Evolutionary conservation across 2,797 vertebrate species (phyloP).

Genomic region (Onychomys arenicola): DNA sequence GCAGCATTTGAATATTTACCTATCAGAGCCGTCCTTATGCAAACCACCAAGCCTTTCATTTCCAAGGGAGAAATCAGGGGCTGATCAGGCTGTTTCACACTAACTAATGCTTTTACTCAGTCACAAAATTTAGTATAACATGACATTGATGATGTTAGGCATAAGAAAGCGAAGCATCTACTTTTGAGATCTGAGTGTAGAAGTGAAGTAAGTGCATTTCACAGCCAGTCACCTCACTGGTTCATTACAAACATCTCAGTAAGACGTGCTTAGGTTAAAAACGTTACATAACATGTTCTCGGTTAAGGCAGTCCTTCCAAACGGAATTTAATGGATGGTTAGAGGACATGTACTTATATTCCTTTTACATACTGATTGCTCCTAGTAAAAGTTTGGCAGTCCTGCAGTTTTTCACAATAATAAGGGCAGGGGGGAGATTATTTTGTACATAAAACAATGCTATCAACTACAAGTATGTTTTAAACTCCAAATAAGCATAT

Average conservation of each 20-base stretch:
- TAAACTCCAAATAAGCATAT: background rate
- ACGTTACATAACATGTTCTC: background rate
- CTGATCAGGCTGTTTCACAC: background rate
- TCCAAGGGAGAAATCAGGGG: background rate
- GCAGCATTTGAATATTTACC: background rate
- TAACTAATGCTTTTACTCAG: background rate
- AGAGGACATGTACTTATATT: background rate
- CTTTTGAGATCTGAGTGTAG: background rate
- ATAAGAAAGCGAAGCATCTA: background rate
- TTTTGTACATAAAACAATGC: background rate
- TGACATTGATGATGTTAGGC: background rate
- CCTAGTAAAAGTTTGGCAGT: background rate
- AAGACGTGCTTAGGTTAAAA: background rate
- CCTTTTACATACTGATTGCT: background rate
- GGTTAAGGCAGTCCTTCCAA: background rate
- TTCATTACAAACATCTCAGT: background rate
- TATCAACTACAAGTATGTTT: background rate
- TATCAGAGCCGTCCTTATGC: background rate
- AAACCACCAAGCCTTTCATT: background rate
- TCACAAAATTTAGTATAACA: constrained; percentile 34
- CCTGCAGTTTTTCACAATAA: background rate
- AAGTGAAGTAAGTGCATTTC: background rate
- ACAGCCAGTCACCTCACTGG: background rate
- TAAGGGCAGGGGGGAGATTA: background rate
- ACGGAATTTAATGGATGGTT: background rate